Evolutionary conservation across 2,888 invertebrate species (phyloP).

Genomic region (Macrophya annulata): DNA sequence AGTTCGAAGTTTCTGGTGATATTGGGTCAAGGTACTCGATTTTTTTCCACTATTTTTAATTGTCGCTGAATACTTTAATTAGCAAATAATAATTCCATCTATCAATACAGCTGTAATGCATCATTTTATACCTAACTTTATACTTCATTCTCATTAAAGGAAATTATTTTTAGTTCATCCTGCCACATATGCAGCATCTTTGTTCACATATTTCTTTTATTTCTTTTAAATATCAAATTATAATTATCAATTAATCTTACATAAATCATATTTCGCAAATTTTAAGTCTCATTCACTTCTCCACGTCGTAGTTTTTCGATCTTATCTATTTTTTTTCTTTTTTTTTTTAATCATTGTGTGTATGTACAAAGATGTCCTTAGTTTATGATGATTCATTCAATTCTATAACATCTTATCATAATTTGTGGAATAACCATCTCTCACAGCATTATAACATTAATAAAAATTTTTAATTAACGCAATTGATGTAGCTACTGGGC

Average conservation of each 20-base stretch:
- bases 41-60: background rate
- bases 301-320: background rate
- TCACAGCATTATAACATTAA: background rate
- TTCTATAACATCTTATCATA: background rate
- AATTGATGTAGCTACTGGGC: background rate
- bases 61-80: background rate
- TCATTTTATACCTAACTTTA: background rate
- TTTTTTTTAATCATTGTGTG: background rate
- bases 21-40: conserved; percentile 51
- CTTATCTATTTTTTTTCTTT: background rate
- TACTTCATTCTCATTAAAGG: background rate
- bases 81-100: background rate
- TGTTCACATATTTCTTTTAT: background rate
- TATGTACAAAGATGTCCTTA: background rate
- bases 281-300: background rate
- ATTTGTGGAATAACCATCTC: background rate
- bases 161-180: background rate
- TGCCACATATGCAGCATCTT: conserved; percentile 27
- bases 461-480: background rate
- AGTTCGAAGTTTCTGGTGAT: conserved; percentile 29
- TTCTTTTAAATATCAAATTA: conserved; percentile 2
- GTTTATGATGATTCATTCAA: conserved; percentile 24
- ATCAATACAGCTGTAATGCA: background rate
- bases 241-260: background rate
- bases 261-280: background rate